Evolutionary conservation across 1,140 invertebrate genomes (phyloP), one percentile per base, ranked within the genome.

Genomic region (Araneus ventricosus): DNA sequence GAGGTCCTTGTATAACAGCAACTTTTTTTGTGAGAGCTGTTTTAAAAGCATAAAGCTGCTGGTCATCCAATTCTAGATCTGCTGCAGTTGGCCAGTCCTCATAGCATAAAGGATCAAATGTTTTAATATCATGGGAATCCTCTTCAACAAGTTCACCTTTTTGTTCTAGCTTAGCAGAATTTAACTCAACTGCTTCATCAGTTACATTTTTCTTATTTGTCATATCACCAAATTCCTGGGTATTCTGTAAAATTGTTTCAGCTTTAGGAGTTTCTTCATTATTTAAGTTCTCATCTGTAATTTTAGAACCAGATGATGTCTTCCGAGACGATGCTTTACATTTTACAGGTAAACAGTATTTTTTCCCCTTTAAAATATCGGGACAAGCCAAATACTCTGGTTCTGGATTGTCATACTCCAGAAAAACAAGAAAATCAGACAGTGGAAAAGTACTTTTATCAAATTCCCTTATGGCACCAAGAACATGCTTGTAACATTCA

Each of bases 1-100:
- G 97, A 30, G 96, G 96, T 20, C 96, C 96, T 96, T 98, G 98
- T 93, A 98, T 98, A 2, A 98, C 95, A 4, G 96, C 95, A 30
- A 96, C 87, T 94, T 96, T 95, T 90, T 95, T 95, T 30, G 95
- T 95, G 4, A 96, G 94, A 14, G 96, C 96, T 8, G 93, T 94
- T 84, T 95, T 94, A 45, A 96, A 90, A 2, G 96, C 96, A 88
- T 94, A 92, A 86, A 94, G 95, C 94, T 96, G 96, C 22, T 95
- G 95, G 8, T 94, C 93, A 94, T 96, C 93, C n/a, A 94, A 45
- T n/a, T 92, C 20, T 4, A 94, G 45, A 20, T 92, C 82, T 34
- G 86, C 41, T 37, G 79, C 89, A 30, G 84, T 30, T n/a, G 93
- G 93, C 93, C 93, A 94, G 20, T 80, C 82, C 20, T 92, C 67